Percentiles rank a stretch among this genome's conserved stretches.
phyloP scores from a whole-genome alignment of 2,888 invertebrate genomes.

The Cheilosia urbana region DNA sequence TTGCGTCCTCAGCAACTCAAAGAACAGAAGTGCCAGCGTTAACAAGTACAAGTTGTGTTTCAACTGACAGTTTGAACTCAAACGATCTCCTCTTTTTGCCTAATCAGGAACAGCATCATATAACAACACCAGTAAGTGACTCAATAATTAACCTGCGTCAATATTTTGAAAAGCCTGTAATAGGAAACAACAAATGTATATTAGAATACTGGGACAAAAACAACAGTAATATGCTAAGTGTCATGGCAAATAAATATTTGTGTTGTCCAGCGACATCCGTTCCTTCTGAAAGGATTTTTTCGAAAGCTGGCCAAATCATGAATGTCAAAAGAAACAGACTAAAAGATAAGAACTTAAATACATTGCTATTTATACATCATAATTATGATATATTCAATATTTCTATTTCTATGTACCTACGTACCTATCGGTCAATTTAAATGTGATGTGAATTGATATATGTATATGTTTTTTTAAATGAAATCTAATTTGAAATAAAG shows the following conservation, averaged over 20 bases:
- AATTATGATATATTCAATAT: too few relatives aligned
- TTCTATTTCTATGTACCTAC: too few relatives aligned
- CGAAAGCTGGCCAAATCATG: slow-evolving; percentile 18
- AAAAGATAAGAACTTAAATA: slow-evolving; percentile 13
- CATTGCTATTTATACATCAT: background rate
- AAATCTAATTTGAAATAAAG: too few relatives aligned
- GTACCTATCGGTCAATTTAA: too few relatives aligned
- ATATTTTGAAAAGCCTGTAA: slow-evolving; percentile 41
- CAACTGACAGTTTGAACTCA: slow-evolving; percentile 8
- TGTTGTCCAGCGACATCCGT: slow-evolving; percentile 32
- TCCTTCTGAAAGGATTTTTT: slow-evolving; percentile 24
- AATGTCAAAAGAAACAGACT: slow-evolving; percentile 12
- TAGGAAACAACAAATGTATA: slow-evolving; percentile 9
- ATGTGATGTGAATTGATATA: too few relatives aligned
- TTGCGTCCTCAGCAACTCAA: slow-evolving; percentile 21
- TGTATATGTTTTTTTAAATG: too few relatives aligned
- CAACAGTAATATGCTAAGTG: slow-evolving; percentile 18
- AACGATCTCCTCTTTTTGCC: slow-evolving; percentile 3
- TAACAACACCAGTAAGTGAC: slow-evolving; percentile 31
- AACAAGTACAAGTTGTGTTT: slow-evolving; percentile 6
- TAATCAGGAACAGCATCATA: slow-evolving; percentile 9
- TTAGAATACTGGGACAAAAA: slow-evolving; percentile 36
- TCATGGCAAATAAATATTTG: slow-evolving; percentile 34
- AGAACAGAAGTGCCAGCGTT: slow-evolving; percentile 24
- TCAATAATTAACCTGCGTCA: slow-evolving; percentile 38